Percentiles rank a stretch among this genome's conserved stretches.
phyloP scores from a whole-genome alignment of 2,797 vertebrate species.

The Bradypodion pumilum region DNA sequence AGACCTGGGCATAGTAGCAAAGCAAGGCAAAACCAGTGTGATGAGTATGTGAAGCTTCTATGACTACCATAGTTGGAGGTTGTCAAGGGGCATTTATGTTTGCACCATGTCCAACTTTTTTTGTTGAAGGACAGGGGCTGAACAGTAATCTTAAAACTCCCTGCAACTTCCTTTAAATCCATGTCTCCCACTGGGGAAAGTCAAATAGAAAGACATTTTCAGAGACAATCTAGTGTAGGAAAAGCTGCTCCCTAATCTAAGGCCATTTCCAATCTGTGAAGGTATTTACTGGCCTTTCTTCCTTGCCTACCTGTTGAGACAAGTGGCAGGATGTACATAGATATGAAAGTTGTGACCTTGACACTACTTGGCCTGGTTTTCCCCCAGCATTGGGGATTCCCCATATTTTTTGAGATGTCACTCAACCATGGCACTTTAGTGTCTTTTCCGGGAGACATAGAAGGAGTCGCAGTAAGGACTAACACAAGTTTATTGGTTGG shows the following conservation, averaged over 20 bases:
- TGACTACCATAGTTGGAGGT: not conserved
- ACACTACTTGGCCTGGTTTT: slow-evolving; percentile 32
- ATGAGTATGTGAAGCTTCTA: not conserved
- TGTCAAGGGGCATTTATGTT: not conserved
- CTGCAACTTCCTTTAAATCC: accelerated
- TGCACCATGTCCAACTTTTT: not conserved
- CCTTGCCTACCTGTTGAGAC: slow-evolving; percentile 42
- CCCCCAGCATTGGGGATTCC: not conserved
- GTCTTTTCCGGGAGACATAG: no score
- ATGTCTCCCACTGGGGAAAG: not conserved
- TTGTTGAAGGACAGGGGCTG: not conserved
- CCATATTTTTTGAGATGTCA: not conserved
- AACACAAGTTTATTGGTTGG: no score
- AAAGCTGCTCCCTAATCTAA: slow-evolving; percentile 63
- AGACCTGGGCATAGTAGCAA: not conserved
- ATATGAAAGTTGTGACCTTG: slow-evolving; percentile 45
- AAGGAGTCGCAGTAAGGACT: no score
- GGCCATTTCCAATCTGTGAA: not conserved
- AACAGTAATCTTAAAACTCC: not conserved
- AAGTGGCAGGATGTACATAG: slow-evolving; percentile 63
- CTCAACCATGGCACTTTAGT: not conserved
- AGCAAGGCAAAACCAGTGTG: not conserved
- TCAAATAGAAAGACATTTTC: not conserved
- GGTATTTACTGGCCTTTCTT: slow-evolving; percentile 51
- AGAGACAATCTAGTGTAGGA: slow-evolving; percentile 27